Evolutionary conservation across 2,797 vertebrate species (phyloP).

Genomic region (Sebastes aleutianus): DNA sequence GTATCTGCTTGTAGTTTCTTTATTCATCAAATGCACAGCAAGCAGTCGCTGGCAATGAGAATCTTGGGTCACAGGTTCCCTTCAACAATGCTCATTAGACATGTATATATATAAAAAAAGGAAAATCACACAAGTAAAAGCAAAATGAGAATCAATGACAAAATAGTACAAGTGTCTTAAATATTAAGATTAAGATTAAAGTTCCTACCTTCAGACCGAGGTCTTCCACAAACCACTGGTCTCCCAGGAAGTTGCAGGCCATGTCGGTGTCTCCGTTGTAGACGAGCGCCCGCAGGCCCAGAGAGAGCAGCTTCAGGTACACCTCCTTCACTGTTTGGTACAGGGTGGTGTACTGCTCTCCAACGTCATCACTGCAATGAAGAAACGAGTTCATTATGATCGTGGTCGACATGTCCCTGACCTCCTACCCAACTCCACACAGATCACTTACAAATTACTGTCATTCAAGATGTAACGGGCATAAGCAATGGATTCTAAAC

Average conservation of each 20-base stretch:
- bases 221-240: conserved; percentile 84
- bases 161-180: no score
- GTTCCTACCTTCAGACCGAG: conserved; percentile 72
- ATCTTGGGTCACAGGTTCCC: no score
- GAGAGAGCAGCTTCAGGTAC: conserved; percentile 79
- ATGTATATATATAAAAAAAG: no score
- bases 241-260: conserved; percentile 86
- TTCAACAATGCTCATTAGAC: no score
- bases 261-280: conserved; percentile 87
- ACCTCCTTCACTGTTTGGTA: conserved; percentile 74
- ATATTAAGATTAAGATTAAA: neutral
- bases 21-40: no score
- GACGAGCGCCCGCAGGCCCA: conserved; percentile 76
- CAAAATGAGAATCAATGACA: no score
- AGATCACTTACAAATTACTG: neutral
- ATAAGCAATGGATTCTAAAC: neutral
- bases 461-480: no score
- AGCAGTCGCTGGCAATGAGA: no score
- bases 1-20: neutral
- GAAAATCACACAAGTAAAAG: neutral
- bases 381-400: neutral
- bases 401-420: neutral
- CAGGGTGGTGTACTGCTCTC: conserved; percentile 44
- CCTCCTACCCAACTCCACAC: neutral
- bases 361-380: conserved; percentile 69